These are phyloP conservation scores for Steinernema feltiae DNA, from an alignment of 1,140 invertebrate genomes.

Conservation along the genomic window DNA sequence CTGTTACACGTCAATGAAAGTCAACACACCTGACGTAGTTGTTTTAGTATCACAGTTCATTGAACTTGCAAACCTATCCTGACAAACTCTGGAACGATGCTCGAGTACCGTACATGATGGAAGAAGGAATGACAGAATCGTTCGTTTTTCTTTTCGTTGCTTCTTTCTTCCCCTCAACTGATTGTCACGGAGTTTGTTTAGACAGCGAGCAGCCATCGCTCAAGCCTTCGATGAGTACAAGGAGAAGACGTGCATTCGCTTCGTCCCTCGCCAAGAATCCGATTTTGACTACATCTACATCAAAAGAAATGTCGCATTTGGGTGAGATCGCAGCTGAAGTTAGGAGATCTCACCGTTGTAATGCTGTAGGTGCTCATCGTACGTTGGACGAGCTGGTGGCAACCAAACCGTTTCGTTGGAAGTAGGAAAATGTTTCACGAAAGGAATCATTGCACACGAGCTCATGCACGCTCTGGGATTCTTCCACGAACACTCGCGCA, in stretches of 20 bases:
- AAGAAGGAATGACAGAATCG: conserved; percentile 56
- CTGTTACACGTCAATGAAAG: too few relatives aligned
- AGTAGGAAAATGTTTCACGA: conserved; percentile 57
- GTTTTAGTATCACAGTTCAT: conserved; percentile 54
- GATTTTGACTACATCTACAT: conserved; percentile 57
- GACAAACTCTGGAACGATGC: conserved; percentile 54
- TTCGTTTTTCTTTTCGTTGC: conserved; percentile 26
- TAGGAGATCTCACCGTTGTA: too few relatives aligned
- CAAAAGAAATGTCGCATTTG: conserved; percentile 54
- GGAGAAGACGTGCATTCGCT: conserved; percentile 54
- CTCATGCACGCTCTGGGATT: conserved; percentile 54
- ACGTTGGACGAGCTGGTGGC: conserved; percentile 55
- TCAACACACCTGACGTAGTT: too few relatives aligned
- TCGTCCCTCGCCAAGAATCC: conserved; percentile 47
- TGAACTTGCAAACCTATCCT: conserved; percentile 54
- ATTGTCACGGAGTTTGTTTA: conserved; percentile 29
- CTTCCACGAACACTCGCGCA: conserved; percentile 56
- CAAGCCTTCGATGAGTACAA: conserved; percentile 58
- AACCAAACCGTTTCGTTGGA: conserved; percentile 57
- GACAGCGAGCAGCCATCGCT: conserved; percentile 55
- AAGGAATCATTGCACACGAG: conserved; percentile 56
- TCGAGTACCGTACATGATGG: conserved; percentile 52
- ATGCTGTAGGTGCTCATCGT: conserved; percentile 54
- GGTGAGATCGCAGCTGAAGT: conserved; percentile 41
- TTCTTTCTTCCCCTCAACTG: background rate